Evolutionary conservation across 2,113 vertebrate species (phyloP).

Genomic region (Anser cygnoides): DNA sequence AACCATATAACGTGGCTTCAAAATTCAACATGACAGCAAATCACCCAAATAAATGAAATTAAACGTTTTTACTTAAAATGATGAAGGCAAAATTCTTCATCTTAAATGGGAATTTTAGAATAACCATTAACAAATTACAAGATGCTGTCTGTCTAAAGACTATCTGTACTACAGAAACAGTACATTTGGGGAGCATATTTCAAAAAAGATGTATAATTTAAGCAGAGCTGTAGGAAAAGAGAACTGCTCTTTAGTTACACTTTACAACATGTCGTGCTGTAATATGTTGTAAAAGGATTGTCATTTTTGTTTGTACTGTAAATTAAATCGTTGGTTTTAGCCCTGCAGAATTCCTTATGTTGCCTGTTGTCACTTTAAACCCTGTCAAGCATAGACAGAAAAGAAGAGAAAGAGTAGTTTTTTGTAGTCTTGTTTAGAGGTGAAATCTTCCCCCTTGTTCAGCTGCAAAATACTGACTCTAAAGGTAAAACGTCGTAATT

Average conservation of each 20-base stretch:
- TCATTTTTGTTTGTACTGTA: not conserved
- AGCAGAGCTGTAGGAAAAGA: not conserved
- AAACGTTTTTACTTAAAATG: not conserved
- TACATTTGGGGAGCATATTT: not conserved
- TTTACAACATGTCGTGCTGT: not conserved
- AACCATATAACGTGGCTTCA: not conserved
- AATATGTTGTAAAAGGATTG: not conserved
- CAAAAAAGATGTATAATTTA: not conserved
- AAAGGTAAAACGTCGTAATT: not conserved
- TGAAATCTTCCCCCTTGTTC: not conserved
- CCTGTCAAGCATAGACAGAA: not conserved
- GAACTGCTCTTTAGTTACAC: not conserved
- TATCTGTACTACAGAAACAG: not conserved
- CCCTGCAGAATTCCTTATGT: fast-evolving
- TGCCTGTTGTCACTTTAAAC: not conserved
- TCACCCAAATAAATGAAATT: not conserved
- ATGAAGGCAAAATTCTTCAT: not conserved
- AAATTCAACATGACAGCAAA: not conserved
- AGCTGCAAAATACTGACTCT: not conserved
- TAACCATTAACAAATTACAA: not conserved
- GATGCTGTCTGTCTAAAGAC: not conserved
- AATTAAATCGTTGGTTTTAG: not conserved
- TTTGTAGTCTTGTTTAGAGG: not conserved
- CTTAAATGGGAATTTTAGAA: not conserved
- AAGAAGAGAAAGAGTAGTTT: not conserved